These are phyloP conservation scores for Urocolius indicus DNA, from an alignment of 2,113 vertebrate genomes.

Conservation along the genomic window DNA sequence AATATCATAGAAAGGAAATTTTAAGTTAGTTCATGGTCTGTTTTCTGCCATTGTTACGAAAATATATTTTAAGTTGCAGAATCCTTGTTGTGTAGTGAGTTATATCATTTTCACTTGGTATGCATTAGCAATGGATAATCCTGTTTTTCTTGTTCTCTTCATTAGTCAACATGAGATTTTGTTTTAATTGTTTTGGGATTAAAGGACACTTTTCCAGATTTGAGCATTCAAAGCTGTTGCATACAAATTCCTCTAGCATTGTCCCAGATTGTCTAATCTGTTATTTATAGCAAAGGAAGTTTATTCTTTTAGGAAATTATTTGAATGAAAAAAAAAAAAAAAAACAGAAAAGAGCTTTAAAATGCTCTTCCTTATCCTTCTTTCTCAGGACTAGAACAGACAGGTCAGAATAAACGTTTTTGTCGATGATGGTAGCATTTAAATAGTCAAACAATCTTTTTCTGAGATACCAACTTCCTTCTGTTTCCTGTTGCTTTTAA, in stretches of 20 bases:
- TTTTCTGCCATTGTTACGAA: not conserved
- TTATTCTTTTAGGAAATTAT: not conserved
- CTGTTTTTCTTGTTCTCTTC: not conserved
- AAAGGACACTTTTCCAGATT: not conserved
- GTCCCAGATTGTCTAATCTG: not conserved
- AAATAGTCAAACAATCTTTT: not conserved
- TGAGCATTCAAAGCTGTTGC: not conserved
- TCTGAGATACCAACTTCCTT: not conserved
- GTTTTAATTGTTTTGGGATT: not conserved
- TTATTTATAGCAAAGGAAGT: not conserved
- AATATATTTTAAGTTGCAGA: not conserved
- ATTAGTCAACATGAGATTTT: not conserved
- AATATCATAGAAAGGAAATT: not conserved
- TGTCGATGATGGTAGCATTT: not conserved
- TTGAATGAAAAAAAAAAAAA: not conserved
- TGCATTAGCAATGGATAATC: not conserved
- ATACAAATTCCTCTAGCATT: not conserved
- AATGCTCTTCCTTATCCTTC: not conserved
- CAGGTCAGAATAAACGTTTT: not conserved
- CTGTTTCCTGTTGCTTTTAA: not conserved
- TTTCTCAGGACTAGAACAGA: not conserved
- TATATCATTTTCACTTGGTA: not conserved
- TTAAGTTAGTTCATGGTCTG: accelerated
- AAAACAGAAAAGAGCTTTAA: not conserved
- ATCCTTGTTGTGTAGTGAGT: accelerated